Evolutionary conservation across 2,888 invertebrate species (phyloP).

Genomic region (Tineola bisselliella): DNA sequence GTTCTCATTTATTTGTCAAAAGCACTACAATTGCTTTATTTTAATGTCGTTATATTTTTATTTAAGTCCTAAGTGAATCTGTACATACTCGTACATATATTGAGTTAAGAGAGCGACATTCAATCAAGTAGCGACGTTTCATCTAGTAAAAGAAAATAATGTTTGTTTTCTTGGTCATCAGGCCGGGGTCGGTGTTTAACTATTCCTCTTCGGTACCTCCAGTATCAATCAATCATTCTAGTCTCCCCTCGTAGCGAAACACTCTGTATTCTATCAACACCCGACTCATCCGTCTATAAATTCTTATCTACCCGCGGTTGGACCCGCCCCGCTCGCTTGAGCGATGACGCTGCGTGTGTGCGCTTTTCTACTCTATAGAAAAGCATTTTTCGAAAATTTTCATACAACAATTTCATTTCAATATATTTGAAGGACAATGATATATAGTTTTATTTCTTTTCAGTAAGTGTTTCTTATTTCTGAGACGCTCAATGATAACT

Average conservation of each 20-base stretch:
- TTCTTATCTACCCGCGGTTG: constrained; percentile 48
- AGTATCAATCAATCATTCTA: constrained; percentile 51
- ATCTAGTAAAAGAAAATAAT: constrained; percentile 16
- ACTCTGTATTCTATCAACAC: constrained; percentile 54
- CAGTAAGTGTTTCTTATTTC: background rate
- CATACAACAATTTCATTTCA: background rate
- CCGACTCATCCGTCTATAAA: constrained; percentile 51
- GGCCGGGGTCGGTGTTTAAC: constrained; percentile 29
- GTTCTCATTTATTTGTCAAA: too few relatives aligned
- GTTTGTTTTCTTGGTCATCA: constrained; percentile 17
- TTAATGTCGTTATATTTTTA: background rate
- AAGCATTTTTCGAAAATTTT: background rate
- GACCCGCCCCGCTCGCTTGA: constrained; percentile 38
- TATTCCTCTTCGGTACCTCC: constrained; percentile 31
- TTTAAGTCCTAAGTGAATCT: background rate
- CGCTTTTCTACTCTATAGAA: constrained; percentile 2
- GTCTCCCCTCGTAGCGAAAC: constrained; percentile 30
- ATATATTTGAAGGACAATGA: background rate
- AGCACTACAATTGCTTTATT: background rate
- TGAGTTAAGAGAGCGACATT: background rate
- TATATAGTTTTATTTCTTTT: background rate
- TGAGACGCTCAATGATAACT: background rate
- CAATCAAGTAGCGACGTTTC: constrained; percentile 7
- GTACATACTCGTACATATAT: too few relatives aligned
- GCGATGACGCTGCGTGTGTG: constrained; percentile 48